Base-by-base conservation (phyloP, 1,140 invertebrate species). In the Zaprionus nigranus region DNA sequence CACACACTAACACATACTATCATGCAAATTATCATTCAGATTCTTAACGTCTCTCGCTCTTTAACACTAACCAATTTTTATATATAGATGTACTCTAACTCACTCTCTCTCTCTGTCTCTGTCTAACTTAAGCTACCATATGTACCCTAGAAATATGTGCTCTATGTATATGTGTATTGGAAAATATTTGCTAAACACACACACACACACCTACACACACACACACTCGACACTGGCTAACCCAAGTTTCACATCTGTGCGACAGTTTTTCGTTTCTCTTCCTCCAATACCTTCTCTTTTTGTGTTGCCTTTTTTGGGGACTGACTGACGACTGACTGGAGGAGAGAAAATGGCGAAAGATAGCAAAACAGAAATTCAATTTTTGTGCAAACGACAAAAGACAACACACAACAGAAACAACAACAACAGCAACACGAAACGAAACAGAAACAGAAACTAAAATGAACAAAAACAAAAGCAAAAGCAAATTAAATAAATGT, bases 401-500 rank as follows among this genome's bases (percentile, higher is more conserved):
- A 46, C 40, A 46, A 78, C 17, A 71, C 61, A 61, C 24, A 46
- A 73, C 43, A 78, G 26, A 20, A 61, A 66, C 58, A 79, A 61
- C 62, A 60, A 61, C 43, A 53, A 70, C 36, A 75, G n/a, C 40
- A 59, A 20, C 0, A 20, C 20, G 0, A 20, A 65, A 20, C 17
- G 46, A 59, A 22, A 36, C 51, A 57, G 62, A 38, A 73, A 30
- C 20, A 75, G 30, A 34, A 34, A 71, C 11, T 34, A 62, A 62
- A 78, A 26, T 51, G 38, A 78, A 58, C 59, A 56, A 78, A 17
- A 70, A 65, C 56, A 68, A 65, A 63, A 81, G 60, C 59, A 66
- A 80, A 88, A 84, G 81, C 81, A 88, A 88, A 88, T 88, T 90
- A 88, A 88, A 90, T 87, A 88, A 88, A 88, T 88, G 84, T 88